These are phyloP conservation scores for Epirrita christyi DNA, from an alignment of 2,888 invertebrate species.

Conservation along the genomic window DNA sequence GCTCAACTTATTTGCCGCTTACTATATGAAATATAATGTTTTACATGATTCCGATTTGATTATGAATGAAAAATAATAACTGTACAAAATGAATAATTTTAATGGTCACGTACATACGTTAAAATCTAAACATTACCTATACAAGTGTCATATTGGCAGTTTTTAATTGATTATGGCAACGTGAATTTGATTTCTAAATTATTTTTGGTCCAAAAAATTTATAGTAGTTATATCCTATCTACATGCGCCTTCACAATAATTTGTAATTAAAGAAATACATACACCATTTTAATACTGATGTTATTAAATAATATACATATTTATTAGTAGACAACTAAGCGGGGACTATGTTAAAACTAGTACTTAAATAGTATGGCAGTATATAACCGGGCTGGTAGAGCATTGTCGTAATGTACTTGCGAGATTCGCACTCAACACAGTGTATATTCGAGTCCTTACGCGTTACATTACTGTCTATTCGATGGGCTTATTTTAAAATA, in stretches of 20 bases:
- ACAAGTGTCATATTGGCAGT: constrained; percentile 82
- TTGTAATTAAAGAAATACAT: constrained; percentile 73
- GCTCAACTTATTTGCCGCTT: too few relatives aligned
- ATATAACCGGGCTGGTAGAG: constrained; percentile 63
- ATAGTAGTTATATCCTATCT: constrained; percentile 54
- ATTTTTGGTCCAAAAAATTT: constrained; percentile 80
- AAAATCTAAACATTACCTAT: constrained; percentile 54
- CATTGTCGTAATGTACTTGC: constrained; percentile 60
- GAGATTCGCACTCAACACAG: constrained; percentile 71
- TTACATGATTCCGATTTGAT: constrained; percentile 43
- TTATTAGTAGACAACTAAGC: constrained; percentile 73
- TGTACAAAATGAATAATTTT: constrained; percentile 67
- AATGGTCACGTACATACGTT: constrained; percentile 44
- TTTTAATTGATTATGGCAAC: constrained; percentile 77
- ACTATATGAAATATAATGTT: constrained; percentile 43
- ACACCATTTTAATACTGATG: constrained; percentile 83
- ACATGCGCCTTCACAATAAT: constrained; percentile 68
- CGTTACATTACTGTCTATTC: constrained; percentile 71
- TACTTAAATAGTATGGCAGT: constrained; percentile 82
- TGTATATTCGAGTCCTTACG: constrained; percentile 68
- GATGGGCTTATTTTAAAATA: constrained; percentile 71
- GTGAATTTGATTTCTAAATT: constrained; percentile 80
- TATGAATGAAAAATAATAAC: constrained; percentile 51
- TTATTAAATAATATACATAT: constrained; percentile 68
- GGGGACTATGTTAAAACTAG: constrained; percentile 73